Evolutionary conservation across 2,888 invertebrate genomes (phyloP), one percentile per base, ranked within the genome.

Genomic region (Piscicola geometra): DNA sequence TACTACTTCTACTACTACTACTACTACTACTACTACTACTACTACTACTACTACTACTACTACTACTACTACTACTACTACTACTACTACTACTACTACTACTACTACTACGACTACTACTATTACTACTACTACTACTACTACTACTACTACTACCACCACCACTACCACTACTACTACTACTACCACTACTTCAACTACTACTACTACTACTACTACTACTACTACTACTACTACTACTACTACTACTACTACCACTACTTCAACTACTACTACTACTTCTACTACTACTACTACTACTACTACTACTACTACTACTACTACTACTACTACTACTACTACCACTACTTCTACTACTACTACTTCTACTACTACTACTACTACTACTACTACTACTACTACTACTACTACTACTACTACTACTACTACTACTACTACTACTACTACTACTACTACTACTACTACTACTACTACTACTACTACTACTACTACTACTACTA

Each of bases 371-470:
- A 30, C 67, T 67, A 30, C 67, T 41, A 36, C 41, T n/a, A 70
- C 70, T 41, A 70, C 35, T 70, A 70, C 70, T 70, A 70, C 35
- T 70, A 67, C 30, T 67, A 30, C 67, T 67, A 67, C 67, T 67
- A 67, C 67, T 67, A 30, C 67, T 67, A 67, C 67, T 67, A 30
- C 32, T 67, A 67, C 67, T 67, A 67, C 67, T 67, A 67, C 67
- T 30, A 67, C 67, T 67, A 67, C 67, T 67, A 67, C 67, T 67
- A 30, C 67, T 67, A 67, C 67, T 67, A 30, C 67, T 67, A 67
- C 67, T 67, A 67, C 67, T 67, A 67, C 67, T 67, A 30, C 67
- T 67, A 67, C 67, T 67, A 67, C 67, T 67, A 67, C 67, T 67
- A 67, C 67, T 30, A 67, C 67, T 67, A 30, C 67, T 67, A 67